Conservation (phyloP, 2,888 invertebrate genomes). For the Philereme vetulata region DNA sequence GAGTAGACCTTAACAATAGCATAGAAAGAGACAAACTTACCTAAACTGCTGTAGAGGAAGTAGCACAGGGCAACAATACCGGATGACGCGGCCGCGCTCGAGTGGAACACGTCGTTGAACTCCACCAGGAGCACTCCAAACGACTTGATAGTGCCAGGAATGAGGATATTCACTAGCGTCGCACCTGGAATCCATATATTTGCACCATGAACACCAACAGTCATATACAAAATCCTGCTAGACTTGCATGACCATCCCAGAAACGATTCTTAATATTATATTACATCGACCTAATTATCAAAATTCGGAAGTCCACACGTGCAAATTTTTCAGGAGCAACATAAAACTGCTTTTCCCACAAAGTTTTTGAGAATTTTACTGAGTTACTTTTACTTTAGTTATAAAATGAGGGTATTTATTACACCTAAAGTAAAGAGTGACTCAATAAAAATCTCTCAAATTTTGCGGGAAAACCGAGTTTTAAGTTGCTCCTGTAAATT, state of each 20-base stretch:
- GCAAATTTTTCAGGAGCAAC: too few species aligned
- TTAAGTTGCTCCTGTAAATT: too few species aligned
- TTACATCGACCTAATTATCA: too few species aligned
- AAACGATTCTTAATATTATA: too few species aligned
- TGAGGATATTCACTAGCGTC: slow-evolving; percentile 92
- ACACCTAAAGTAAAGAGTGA: too few species aligned
- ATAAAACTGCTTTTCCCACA: too few species aligned
- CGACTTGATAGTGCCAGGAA: slow-evolving; percentile 94
- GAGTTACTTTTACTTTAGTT: too few species aligned
- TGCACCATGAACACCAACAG: slow-evolving; percentile 1
- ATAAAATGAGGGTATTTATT: too few species aligned
- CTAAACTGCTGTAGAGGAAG: slow-evolving; percentile 94
- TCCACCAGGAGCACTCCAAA: slow-evolving; percentile 94
- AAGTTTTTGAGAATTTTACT: too few species aligned
- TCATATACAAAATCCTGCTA: background rate
- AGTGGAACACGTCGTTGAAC: slow-evolving; percentile 90
- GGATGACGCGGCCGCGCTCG: slow-evolving; percentile 88
- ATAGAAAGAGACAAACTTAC: slow-evolving; percentile 70
- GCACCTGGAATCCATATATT: slow-evolving; percentile 81
- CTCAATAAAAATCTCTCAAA: too few species aligned
- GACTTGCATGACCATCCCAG: background rate
- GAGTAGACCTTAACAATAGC: background rate
- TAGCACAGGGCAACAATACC: slow-evolving; percentile 95
- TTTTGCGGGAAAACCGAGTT: too few species aligned
- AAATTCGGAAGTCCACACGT: too few species aligned